phyloP scores from a whole-genome alignment of 2,797 vertebrate genomes.

The Etheostoma perlongum region DNA sequence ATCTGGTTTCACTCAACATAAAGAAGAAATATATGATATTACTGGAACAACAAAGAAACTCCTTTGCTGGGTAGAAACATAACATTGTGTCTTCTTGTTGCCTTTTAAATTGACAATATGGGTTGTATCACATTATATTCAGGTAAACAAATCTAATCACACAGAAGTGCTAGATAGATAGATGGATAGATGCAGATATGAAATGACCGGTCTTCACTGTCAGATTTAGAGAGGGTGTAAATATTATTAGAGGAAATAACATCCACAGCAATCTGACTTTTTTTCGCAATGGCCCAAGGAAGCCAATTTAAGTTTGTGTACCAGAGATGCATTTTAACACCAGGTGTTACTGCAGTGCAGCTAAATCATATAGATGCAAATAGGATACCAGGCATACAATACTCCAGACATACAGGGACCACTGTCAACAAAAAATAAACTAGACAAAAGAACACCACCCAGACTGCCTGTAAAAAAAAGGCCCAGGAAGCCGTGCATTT shows the following conservation, averaged over 20 bases:
- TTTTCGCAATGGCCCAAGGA: conserved; percentile 29
- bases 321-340: conserved; percentile 34
- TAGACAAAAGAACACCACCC: conserved; percentile 13
- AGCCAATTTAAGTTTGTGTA: conserved; percentile 34
- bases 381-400: not conserved
- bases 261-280: conserved; percentile 26
- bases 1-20: not conserved
- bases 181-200: conserved; percentile 15
- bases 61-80: not conserved
- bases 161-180: conserved; percentile 16
- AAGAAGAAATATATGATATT: not conserved
- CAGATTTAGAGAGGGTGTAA: conserved; percentile 31
- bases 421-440: conserved; percentile 4
- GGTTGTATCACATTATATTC: not conserved
- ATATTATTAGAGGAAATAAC: conserved; percentile 36
- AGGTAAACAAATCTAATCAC: conserved; percentile 18
- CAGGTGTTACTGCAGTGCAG: conserved; percentile 13
- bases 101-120: conserved; percentile 7
- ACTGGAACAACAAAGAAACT: not conserved
- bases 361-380: conserved; percentile 32
- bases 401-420: conserved; percentile 10
- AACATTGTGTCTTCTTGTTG: not conserved
- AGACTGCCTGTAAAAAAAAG: conserved; percentile 28
- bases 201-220: not conserved
- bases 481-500: conserved; percentile 11